phyloP scores from a whole-genome alignment of 2,797 vertebrate genomes.

The Hippopotamyrus pictus region DNA sequence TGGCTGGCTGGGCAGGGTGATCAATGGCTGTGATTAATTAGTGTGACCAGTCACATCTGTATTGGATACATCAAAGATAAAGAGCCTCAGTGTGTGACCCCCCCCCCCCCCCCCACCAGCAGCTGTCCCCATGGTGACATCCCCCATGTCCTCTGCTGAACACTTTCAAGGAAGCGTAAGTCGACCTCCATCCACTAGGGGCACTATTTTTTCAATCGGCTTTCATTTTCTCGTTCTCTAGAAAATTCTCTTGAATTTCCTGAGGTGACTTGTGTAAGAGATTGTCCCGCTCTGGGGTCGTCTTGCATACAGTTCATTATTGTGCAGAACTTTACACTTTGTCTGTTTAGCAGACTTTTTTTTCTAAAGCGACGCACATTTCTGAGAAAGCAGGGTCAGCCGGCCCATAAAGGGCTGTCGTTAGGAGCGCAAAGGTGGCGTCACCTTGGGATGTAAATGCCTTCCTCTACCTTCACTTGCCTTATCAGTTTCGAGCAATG shows the following conservation, averaged over 20 bases:
- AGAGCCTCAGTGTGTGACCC: neutral
- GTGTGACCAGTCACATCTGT: neutral
- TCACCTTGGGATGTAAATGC: neutral
- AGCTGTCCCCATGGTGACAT: neutral
- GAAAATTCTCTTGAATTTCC: neutral
- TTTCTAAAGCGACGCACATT: neutral
- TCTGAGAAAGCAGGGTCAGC: neutral
- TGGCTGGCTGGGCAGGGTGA: neutral
- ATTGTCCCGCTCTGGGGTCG: neutral
- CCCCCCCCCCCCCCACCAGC: neutral
- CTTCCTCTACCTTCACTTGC: neutral
- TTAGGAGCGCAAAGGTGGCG: neutral
- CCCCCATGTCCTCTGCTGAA: neutral
- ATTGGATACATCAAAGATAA: neutral
- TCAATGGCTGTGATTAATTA: conserved; percentile 6
- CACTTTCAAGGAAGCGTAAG: neutral
- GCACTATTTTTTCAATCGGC: neutral
- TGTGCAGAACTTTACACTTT: neutral
- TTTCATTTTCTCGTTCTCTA: neutral
- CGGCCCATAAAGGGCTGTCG: neutral
- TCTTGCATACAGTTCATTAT: neutral
- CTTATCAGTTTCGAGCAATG: neutral
- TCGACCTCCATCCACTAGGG: neutral
- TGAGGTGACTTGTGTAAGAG: neutral
- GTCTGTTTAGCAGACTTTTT: neutral